Base-by-base conservation (phyloP, 2,113 vertebrate species). In the Alligator sinensis region DNA sequence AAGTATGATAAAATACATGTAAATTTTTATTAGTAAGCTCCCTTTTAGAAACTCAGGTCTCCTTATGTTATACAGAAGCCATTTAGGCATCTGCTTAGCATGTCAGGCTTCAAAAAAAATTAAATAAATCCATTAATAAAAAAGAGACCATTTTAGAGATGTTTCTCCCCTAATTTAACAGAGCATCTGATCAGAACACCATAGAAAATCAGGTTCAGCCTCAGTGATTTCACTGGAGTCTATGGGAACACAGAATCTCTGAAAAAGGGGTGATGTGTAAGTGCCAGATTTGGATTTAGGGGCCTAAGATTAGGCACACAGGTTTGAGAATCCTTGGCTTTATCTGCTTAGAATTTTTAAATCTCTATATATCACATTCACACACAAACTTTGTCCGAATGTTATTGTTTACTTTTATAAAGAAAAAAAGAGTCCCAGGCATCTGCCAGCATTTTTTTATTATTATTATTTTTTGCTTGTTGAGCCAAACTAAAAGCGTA, bases 401-500 rank as follows among this genome's bases (percentile, higher is more conserved):
- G 95, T 95, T 82, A 80, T 58, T 66, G 78, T n/a, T 60, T 19
- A 89, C 86, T 11, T 86, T 80, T 25, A 47, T 47, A 60, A 86
- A 95, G 60, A 8, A 30, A 21, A 64, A 17, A 62, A 95, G 34
- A 0, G 0, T 84, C 87, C 34, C 64, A 84, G 11, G 47, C 13
- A 88, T 95, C 75, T 77, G 87, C 59, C 66, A 95, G 64, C 70
- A 86, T 76, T 82, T 81, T 86, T 47, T 47, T 47, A 47, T 47
- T 9, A 47, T 47, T 47, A 47, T 47, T 47, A 34, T 30, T 64
- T 25, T 87, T 86, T 94, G 80, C 66, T 93, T 91, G 80, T 59
- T 95, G 95, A 75, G 59, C 27, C n/a, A 78, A 76, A 82, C 59
- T 88, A 70, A 79, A 77, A 92, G 74, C 6, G 60, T 84, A 86